phyloP scores from a whole-genome alignment of 2,113 vertebrate species.

The Tragelaphus imberbis region DNA sequence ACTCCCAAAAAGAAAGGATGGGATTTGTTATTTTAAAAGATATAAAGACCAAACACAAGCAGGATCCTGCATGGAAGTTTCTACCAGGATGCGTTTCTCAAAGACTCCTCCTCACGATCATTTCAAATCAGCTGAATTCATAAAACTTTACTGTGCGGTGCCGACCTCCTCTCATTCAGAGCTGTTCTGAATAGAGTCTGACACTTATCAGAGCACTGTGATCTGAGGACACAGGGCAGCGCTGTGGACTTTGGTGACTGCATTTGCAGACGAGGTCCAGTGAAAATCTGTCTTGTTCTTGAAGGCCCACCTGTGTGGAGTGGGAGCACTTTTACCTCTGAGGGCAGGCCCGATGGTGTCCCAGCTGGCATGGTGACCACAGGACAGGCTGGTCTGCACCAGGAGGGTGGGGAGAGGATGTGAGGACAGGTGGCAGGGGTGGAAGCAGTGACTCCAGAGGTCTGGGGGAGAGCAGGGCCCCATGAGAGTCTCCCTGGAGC shows the following conservation, averaged over 20 bases:
- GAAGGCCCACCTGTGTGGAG: not conserved
- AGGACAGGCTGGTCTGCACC: not conserved
- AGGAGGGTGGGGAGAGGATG: not conserved
- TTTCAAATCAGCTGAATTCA: not conserved
- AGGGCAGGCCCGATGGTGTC: not conserved
- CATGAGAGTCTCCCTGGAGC: not conserved
- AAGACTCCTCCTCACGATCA: not conserved
- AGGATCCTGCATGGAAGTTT: not conserved
- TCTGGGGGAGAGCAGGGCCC: not conserved
- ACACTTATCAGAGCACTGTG: not conserved
- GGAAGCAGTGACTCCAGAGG: not conserved
- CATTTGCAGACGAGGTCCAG: not conserved
- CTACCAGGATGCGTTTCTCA: not conserved
- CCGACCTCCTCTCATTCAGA: not conserved
- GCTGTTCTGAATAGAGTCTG: conserved; percentile 28
- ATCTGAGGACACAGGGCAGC: not conserved
- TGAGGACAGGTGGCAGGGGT: not conserved
- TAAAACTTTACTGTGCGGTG: not conserved
- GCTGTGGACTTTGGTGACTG: not conserved
- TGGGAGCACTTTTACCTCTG: not conserved
- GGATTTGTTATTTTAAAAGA: not conserved
- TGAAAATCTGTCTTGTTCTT: not conserved
- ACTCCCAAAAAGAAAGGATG: not conserved
- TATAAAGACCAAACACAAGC: not conserved
- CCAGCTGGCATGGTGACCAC: fast-evolving